These are phyloP conservation scores for Drosophila tripunctata DNA, from an alignment of 2,888 invertebrate genomes.

Conservation along the genomic window DNA sequence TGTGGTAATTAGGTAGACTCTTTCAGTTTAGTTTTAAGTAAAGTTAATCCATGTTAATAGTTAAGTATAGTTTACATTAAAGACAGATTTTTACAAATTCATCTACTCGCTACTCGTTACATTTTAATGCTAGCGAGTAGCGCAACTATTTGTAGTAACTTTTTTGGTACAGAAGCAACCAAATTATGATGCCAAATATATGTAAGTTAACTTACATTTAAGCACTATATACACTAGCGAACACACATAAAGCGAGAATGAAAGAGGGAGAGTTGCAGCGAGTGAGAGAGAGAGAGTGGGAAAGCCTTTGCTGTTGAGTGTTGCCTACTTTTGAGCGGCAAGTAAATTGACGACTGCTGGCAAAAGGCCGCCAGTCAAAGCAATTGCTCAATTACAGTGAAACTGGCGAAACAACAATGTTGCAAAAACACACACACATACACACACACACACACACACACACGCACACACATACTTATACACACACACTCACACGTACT, in stretches of 20 bases:
- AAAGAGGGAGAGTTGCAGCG: too few species aligned
- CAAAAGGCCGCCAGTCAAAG: constrained; percentile 46
- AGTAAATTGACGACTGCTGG: constrained; percentile 48
- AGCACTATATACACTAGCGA: not conserved
- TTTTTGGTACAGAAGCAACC: too few species aligned
- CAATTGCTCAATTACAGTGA: constrained; percentile 77
- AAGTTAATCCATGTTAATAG: too few species aligned
- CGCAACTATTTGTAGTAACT: not conserved
- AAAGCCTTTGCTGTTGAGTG: constrained; percentile 16
- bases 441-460: constrained; percentile 17
- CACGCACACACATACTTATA: constrained; percentile 27
- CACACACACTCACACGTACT: constrained; percentile 27
- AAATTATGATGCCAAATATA: not conserved
- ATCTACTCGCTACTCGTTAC: too few species aligned
- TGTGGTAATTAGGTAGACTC: too few species aligned
- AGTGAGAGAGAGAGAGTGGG: not conserved
- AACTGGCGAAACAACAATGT: constrained; percentile 47
- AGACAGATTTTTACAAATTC: too few species aligned
- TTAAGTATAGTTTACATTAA: too few species aligned
- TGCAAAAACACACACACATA: constrained; percentile 30
- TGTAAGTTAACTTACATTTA: not conserved
- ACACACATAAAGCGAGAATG: not conserved
- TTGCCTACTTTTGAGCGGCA: constrained; percentile 73
- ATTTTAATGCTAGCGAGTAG: too few species aligned
- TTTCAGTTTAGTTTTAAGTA: too few species aligned